These are phyloP conservation scores for Choristoneura rosaceana DNA, from an alignment of 2,888 invertebrate species.

Conservation along the genomic window DNA sequence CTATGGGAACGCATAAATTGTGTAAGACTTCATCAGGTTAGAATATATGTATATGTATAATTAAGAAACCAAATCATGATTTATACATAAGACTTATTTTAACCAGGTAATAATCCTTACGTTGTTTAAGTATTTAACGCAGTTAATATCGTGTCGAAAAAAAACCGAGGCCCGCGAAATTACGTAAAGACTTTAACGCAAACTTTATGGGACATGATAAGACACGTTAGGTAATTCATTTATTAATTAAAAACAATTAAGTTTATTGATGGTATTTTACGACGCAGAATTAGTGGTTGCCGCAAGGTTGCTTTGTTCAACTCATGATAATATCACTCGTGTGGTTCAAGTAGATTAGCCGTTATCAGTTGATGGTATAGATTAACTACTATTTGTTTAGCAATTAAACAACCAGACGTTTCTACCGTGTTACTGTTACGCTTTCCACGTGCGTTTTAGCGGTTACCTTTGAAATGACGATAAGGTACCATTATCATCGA, in stretches of 20 bases:
- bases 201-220: slow-evolving; percentile 48
- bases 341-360: slow-evolving; percentile 68
- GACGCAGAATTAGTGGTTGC: slow-evolving; percentile 66
- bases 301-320: slow-evolving; percentile 58
- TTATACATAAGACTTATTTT: not conserved
- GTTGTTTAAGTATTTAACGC: not conserved
- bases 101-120: not conserved
- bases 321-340: slow-evolving; percentile 63
- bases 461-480: slow-evolving; percentile 37
- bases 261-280: slow-evolving; percentile 64
- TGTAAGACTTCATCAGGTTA: not conserved
- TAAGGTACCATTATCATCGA: slow-evolving; percentile 37
- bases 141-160: slow-evolving; percentile 4
- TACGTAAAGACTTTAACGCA: slow-evolving; percentile 18
- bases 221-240: slow-evolving; percentile 53
- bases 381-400: slow-evolving; percentile 80
- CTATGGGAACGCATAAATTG: slow-evolving; percentile 6
- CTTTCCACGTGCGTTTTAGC: slow-evolving; percentile 45
- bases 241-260: slow-evolving; percentile 67
- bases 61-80: not conserved
- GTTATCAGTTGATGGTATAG: slow-evolving; percentile 75
- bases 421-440: slow-evolving; percentile 65
- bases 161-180: not conserved
- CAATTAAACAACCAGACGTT: slow-evolving; percentile 62
- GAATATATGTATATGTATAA: not conserved